Evolutionary conservation across 2,113 vertebrate genomes (phyloP).

Genomic region (Fulmarus glacialis): DNA sequence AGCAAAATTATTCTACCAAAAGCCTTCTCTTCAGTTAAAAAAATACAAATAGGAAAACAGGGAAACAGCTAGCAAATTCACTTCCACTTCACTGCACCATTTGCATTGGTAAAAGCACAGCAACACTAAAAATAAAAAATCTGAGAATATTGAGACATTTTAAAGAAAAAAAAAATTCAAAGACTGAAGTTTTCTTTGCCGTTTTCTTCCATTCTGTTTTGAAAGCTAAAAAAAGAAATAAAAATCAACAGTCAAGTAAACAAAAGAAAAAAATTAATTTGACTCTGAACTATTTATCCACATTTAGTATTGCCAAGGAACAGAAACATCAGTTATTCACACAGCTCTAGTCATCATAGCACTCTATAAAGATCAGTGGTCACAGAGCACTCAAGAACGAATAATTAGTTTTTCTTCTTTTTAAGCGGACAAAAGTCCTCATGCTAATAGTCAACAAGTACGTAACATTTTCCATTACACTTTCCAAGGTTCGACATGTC

Average conservation of each 20-base stretch:
- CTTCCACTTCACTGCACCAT: background rate
- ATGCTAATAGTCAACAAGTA: constrained; percentile 34
- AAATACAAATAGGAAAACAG: background rate
- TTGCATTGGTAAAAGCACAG: background rate
- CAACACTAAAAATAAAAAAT: background rate
- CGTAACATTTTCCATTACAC: constrained; percentile 1
- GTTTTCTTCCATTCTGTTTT: constrained; percentile 1
- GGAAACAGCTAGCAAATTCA: background rate
- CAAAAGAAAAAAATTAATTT: background rate
- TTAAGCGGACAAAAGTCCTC: background rate
- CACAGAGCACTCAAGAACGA: constrained; percentile 28
- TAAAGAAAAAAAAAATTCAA: background rate
- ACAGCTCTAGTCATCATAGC: constrained; percentile 14
- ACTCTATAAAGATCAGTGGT: constrained; percentile 46
- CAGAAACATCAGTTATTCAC: constrained; percentile 24
- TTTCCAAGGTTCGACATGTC: background rate
- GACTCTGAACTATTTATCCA: background rate
- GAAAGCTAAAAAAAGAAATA: background rate
- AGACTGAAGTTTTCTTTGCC: background rate
- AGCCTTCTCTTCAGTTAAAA: background rate
- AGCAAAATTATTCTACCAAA: background rate
- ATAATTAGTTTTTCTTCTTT: constrained; percentile 36
- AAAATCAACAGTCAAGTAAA: background rate
- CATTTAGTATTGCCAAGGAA: constrained; percentile 33
- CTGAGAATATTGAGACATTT: background rate